Percentiles rank a stretch among this genome's conserved stretches.
Conservation (phyloP, 1,140 invertebrate genomes). For the Polyergus mexicanus region DNA sequence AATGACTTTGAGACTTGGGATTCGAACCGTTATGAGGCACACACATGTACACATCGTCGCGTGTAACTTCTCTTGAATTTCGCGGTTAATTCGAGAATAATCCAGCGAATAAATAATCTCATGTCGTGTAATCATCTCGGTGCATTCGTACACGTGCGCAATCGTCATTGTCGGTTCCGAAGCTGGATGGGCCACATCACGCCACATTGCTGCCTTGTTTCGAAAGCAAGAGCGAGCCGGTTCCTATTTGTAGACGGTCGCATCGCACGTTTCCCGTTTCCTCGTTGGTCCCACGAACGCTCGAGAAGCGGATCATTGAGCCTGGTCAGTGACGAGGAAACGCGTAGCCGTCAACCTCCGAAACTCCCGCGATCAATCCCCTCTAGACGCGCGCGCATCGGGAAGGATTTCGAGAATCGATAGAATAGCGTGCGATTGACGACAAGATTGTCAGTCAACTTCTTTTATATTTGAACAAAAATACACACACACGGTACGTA, state of each 20-base stretch:
- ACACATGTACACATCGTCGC: neutral
- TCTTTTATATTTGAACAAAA: neutral
- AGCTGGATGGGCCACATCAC: conserved; percentile 13
- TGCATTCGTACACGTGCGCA: neutral
- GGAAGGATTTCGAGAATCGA: conserved; percentile 22
- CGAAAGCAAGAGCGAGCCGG: conserved; percentile 45
- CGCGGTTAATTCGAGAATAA: conserved; percentile 5
- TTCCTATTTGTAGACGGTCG: conserved; percentile 64
- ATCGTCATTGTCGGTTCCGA: neutral
- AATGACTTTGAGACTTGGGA: conserved; percentile 55
- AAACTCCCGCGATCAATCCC: conserved; percentile 4
- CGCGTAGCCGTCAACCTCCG: neutral
- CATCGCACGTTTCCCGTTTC: conserved; percentile 49
- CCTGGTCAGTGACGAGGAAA: conserved; percentile 63
- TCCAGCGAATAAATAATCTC: neutral
- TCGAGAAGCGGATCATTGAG: conserved; percentile 48
- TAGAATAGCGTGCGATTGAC: conserved; percentile 1
- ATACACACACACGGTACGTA: too few relatives aligned
- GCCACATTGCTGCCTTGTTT: conserved; percentile 21
- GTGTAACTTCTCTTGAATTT: neutral
- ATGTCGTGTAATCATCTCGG: conserved; percentile 19
- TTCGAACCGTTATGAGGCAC: conserved; percentile 52
- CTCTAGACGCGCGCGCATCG: neutral
- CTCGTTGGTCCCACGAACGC: conserved; percentile 7
- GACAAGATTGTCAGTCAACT: conserved; percentile 25